A percentile compares a stretch with the other conserved stretches of the same genome.
Conservation (phyloP, 2,888 invertebrate genomes). For the Alviniconcha strummeri region DNA sequence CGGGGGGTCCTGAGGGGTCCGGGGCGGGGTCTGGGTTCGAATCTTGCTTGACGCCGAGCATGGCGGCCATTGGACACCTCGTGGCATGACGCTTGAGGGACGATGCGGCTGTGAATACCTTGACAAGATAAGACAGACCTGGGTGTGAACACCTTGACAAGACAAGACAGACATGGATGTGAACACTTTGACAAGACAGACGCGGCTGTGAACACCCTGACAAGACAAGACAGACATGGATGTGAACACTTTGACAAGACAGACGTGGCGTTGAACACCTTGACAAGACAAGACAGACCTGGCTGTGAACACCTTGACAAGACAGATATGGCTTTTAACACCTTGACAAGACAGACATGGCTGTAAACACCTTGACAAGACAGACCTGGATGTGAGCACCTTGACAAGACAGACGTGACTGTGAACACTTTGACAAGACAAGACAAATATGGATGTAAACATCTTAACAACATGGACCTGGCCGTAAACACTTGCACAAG, state of each 20-base stretch:
- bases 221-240: background rate
- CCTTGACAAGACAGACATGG: background rate
- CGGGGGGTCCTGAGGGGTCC: background rate
- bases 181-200: background rate
- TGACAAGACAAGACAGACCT: background rate
- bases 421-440: background rate
- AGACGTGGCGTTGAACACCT: background rate
- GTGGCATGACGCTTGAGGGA: constrained; percentile 46
- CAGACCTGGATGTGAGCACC: background rate
- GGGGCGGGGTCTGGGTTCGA: background rate
- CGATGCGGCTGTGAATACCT: constrained; percentile 46
- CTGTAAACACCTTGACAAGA: background rate
- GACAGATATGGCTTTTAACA: background rate
- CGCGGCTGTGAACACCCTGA: background rate
- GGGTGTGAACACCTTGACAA: background rate
- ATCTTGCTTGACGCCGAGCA: background rate
- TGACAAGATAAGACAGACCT: constrained; percentile 1
- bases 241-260: background rate
- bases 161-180: no score
- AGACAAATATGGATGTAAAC: background rate
- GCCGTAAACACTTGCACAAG: background rate
- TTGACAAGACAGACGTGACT: background rate
- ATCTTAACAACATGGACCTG: background rate
- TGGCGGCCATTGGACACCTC: background rate
- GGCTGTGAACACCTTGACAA: background rate